Evolutionary conservation across 2,113 vertebrate genomes (phyloP), one percentile per base, ranked within the genome.

Genomic region (Scytalopus superciliaris): DNA sequence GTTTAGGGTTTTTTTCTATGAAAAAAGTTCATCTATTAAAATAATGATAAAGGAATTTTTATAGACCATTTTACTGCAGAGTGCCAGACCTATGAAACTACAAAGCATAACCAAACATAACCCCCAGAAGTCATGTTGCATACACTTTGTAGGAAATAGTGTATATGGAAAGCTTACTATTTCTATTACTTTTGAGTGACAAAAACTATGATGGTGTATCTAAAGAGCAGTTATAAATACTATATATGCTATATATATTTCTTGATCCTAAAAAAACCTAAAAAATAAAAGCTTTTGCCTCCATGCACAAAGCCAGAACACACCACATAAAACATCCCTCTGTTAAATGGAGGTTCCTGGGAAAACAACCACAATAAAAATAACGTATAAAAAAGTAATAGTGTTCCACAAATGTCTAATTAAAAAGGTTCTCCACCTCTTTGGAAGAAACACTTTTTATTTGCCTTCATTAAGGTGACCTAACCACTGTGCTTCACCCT

Each of bases 391-490:
- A 97, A 95, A 97, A 92, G 57, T 96, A 97, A 95, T 59, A 94
- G 96, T 42, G 60, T 39, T 95, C 89, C 92, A 94, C 89, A 94
- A 95, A 97, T 89, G 60, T 89, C 91, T 96, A 96, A 97, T 98
- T 98, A 97, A 97, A 95, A 92, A 94, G 9, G 72, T 63, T 78
- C 72, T 96, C 89, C 78, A 89, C 93, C 77, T 98, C 85, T 96
- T 96, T 93, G 91, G 85, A 92, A 96, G 94, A 96, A 97, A 96
- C 64, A 90, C 90, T 88, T 96, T 98, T 97, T 97, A 97, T 97
- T 96, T 97, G 91, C 87, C 86, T 91, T 98, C 86, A 92, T 97
- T 97, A 97, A 84, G 70, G 91, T 96, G 93, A 96, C 89, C 93
- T 97, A 96, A 97, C 68, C 91, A 96, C 66, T 25, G 52, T n/a